A percentile compares a stretch with the other conserved stretches of the same genome.
Conservation (phyloP, 2,113 vertebrate genomes). For the Nycticebus coucang region DNA sequence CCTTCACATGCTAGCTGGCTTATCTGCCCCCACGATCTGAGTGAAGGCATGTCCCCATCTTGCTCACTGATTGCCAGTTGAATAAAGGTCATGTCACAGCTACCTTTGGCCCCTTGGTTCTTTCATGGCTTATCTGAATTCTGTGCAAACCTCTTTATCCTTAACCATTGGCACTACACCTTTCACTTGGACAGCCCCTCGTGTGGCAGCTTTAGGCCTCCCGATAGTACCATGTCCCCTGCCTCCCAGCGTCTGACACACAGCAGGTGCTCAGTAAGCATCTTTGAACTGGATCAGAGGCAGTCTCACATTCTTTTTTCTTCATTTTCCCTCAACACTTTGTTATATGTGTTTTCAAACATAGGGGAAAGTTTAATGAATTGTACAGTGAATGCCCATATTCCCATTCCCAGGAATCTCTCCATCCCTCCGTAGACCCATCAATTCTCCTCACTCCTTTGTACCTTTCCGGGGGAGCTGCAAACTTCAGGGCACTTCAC, state of each 20-base stretch:
- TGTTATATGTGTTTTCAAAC: neutral
- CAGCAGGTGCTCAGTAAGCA: neutral
- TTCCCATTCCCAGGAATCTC: neutral
- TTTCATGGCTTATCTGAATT: no score
- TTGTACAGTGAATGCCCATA: neutral
- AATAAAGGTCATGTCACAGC: no score
- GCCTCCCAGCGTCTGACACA: neutral
- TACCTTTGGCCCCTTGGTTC: no score
- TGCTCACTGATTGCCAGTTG: no score
- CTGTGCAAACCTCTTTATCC: no score
- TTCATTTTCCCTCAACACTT: neutral
- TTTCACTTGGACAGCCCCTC: neutral
- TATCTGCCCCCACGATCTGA: no score
- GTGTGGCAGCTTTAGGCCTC: neutral
- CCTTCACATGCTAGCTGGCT: no score
- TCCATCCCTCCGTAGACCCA: neutral
- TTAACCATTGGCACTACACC: no score
- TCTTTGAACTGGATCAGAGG: neutral
- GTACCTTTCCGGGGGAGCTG: neutral
- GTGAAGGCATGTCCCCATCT: no score
- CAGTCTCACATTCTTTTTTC: neutral
- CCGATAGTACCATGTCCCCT: neutral
- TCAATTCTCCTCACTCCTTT: neutral
- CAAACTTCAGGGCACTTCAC: neutral
- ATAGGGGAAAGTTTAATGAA: neutral